A percentile compares a stretch with the other conserved stretches of the same genome.
These are phyloP conservation scores for Papilio gigon DNA, from an alignment of 2,888 invertebrate species.

Conservation along the genomic window DNA sequence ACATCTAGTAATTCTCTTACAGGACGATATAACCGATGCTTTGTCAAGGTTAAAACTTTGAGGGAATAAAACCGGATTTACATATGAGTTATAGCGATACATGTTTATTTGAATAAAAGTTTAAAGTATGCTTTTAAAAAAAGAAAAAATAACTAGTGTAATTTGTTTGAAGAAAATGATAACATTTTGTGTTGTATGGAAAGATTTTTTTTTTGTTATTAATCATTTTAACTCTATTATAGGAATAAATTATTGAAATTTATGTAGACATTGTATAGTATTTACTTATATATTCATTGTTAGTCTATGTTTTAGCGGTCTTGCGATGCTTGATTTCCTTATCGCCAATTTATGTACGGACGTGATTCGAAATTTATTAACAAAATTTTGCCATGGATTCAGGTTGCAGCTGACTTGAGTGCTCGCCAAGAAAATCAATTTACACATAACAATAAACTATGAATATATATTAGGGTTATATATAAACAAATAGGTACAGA, in stretches of 20 bases:
- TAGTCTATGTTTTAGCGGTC: conserved; percentile 33
- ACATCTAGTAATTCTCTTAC: conserved; percentile 21
- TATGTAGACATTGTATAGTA: conserved; percentile 25
- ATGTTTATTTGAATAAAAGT: conserved; percentile 20
- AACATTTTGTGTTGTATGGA: neutral
- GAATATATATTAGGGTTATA: too few relatives aligned
- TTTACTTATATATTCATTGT: conserved; percentile 36
- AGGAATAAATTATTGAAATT: conserved; percentile 19
- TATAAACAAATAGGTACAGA: too few relatives aligned
- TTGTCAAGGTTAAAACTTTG: conserved; percentile 35
- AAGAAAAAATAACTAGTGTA: conserved; percentile 4
- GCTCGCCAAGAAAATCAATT: neutral
- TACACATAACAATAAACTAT: neutral
- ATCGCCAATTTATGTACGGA: conserved; percentile 37
- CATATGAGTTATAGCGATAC: conserved; percentile 24
- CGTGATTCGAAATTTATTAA: conserved; percentile 35
- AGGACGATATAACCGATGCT: conserved; percentile 5
- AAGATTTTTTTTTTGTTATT: neutral
- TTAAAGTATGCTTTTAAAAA: neutral
- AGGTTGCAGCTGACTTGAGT: neutral
- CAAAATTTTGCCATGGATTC: conserved; percentile 28
- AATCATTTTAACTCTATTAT: conserved; percentile 22
- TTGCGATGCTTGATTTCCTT: conserved; percentile 39
- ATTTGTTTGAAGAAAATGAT: neutral
- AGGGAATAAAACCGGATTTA: conserved; percentile 35